Base-by-base conservation (phyloP, 1,140 invertebrate genomes). In the Hylyphantes graminicola region DNA sequence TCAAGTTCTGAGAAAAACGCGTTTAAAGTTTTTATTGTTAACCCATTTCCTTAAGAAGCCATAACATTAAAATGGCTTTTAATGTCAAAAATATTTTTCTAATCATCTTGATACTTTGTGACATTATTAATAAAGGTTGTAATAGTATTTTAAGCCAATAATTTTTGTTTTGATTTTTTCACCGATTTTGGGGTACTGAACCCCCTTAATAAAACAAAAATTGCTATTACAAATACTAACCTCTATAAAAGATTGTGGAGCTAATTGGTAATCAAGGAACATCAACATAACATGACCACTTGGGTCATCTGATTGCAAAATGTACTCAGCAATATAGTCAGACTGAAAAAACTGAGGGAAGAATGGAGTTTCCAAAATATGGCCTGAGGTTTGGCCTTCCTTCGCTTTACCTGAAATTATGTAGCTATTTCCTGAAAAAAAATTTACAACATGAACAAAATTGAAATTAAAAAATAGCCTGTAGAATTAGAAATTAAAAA, bases 391-490 rank as follows among this genome's bases (percentile, higher is more conserved):
- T 15, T 54, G 35, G 17, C 48, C 15, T 13, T 65, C 76, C 51
- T 51, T 76, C 12, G 76, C 51, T 12, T n/a, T 7, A 21, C 61
- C 76, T 54, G 76, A 65, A 54, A 78, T 55, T 7, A 78, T 78
- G 53, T 78, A 78, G 21, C 48, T 54, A 67, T 78, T 78, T 67
- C 76, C 76, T 78, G 63, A 54, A 35, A 54, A 65, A 78, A 48
- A 63, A 17, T 50, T 48, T 35, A 35, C 12, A 68, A 9, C 21
- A 68, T 63, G 65, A 68, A 50, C 35, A 11, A 0, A 48, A 67
- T 8, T 48, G 10, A 11, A 15, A 21, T 50, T 67, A 21, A 48
- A 67, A 21, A 9, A 67, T 63, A 17, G n/a, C 13, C n/a, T n/a
- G 15, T 63, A 63, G 0, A 63, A 63, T 17, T 17, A 5, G 11